Base-by-base conservation (phyloP, 92 coral and sea anemone genomes). In the Palythoa grandiflora region DNA sequence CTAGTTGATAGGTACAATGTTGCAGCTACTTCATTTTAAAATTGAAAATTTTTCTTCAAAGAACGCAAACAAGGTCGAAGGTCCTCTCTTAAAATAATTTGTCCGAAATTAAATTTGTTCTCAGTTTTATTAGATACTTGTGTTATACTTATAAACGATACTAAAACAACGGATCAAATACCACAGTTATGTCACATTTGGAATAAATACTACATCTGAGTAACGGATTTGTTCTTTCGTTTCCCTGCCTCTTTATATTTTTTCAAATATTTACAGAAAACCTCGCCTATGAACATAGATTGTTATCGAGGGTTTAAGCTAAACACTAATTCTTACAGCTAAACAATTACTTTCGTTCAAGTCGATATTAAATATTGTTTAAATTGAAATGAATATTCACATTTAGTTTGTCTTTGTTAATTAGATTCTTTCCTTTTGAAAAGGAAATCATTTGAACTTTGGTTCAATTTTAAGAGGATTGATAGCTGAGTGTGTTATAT, bases 361-460 rank as follows among this genome's bases (percentile, higher is more conserved):
- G 35, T 81, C 86, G 47, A 81, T 81, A 65, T 81, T 81, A 81
- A 81, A 81, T 81, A 81, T 79, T 79, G 86, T 66, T 81, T 65
- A 28, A 28, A 65, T 81, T 81, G 66, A 65, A 81, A 81, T 65
- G 61, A 66, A 78, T 66, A 37, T 81, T 44, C 75, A 66, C 71
- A 81, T 66, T 81, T 40, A 38, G 63, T 55, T 65, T 81, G 39
- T 81, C 75, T 81, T 81, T 81, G 75, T 66, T 66, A 81, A 12
- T 66, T 66, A 81, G 17, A 13, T 78, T 81, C n/a, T 44, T 48
- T 81, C 61, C 71, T 40, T 48, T 81, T 36, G 61, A 81, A 36
- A 21, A 37, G 86, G 71, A 65, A 38, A 66, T 39, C 57, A 20
- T 65, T 63, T 81, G 35, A 81, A 39, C 44, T 47, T 44, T 37